Conservation (phyloP, 2,113 vertebrate species). For the Cnemophilus loriae region DNA sequence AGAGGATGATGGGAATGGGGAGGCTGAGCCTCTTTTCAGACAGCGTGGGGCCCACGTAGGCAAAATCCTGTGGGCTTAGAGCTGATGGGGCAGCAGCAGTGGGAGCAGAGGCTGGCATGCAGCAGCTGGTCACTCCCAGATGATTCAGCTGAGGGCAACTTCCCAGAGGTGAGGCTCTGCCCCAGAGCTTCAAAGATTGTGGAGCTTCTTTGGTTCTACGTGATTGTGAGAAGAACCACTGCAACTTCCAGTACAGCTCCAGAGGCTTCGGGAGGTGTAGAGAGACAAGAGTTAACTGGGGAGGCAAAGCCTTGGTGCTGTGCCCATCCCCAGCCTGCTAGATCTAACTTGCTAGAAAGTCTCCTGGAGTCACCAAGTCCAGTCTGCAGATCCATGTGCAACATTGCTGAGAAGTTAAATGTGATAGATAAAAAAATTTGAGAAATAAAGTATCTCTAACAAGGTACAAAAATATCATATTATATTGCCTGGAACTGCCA, state of each 20-base stretch:
- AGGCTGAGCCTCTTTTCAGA: not conserved
- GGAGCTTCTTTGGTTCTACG: not conserved
- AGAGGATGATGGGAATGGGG: not conserved
- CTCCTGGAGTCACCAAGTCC: not conserved
- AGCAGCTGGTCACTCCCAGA: not conserved
- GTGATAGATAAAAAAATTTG: not conserved
- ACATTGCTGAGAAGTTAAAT: not conserved
- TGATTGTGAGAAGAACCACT: not conserved
- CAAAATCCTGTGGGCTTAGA: not conserved
- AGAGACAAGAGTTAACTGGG: not conserved
- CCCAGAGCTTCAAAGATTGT: not conserved
- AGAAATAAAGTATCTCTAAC: not conserved
- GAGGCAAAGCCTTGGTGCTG: not conserved
- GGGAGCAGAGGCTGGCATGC: not conserved
- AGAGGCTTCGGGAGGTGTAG: not conserved
- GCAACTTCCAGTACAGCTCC: not conserved
- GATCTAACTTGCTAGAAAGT: not conserved
- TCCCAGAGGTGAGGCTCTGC: not conserved
- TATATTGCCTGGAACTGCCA: not conserved
- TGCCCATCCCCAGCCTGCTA: not conserved
- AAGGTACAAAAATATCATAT: not conserved
- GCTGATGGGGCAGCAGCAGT: not conserved
- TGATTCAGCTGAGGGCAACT: not conserved
- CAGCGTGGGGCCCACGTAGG: fast-evolving
- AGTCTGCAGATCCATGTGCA: not conserved